Conservation (phyloP, 2,113 vertebrate genomes). For the Kobus ellipsiprymnus region DNA sequence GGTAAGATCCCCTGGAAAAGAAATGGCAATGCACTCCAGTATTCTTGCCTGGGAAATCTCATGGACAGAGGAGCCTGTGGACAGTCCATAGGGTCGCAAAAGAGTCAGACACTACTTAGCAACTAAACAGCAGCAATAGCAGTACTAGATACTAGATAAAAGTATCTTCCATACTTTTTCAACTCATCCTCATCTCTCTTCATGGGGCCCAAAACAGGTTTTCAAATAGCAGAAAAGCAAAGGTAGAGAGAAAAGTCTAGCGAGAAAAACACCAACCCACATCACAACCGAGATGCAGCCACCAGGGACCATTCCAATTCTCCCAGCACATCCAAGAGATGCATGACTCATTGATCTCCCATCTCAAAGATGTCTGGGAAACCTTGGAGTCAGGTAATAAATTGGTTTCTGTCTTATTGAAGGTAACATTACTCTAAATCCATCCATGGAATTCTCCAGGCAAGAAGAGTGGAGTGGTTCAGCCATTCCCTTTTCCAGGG, state of each 20-base stretch:
- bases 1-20: neutral
- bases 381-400: neutral
- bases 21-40: neutral
- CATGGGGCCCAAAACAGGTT: neutral
- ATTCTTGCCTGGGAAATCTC: neutral
- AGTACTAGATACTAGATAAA: neutral
- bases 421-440: neutral
- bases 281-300: fast-evolving
- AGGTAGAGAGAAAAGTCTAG: neutral
- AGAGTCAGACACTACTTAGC: neutral
- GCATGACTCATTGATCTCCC: neutral
- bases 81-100: neutral
- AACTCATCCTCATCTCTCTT: neutral
- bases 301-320: neutral
- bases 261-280: neutral
- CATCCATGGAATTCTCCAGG: neutral
- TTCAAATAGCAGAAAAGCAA: neutral
- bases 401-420: neutral
- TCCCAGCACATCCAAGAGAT: neutral
- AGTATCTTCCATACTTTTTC: neutral
- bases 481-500: neutral
- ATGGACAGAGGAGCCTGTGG: neutral
- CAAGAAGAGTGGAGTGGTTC: neutral
- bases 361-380: neutral
- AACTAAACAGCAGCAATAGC: neutral